Conservation (phyloP, 2,888 invertebrate species). For the Drosophila koepferae region DNA sequence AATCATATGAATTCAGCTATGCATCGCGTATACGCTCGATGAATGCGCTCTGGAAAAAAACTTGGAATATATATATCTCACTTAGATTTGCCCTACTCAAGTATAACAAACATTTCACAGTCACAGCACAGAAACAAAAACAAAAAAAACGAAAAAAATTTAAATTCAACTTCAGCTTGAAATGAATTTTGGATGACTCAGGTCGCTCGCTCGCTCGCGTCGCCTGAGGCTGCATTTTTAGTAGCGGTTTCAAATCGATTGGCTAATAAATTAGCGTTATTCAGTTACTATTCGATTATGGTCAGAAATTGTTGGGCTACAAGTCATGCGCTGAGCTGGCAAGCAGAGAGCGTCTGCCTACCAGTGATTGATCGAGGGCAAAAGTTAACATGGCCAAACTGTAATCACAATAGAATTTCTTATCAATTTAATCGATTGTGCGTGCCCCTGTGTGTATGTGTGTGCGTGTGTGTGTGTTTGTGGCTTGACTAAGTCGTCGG, state of each 20-base stretch:
- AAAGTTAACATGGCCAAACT: neutral
- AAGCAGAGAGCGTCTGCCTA: slow-evolving; percentile 17
- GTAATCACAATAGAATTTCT: neutral
- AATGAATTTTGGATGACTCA: slow-evolving; percentile 64
- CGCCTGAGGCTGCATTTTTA: slow-evolving; percentile 45
- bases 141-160: neutral
- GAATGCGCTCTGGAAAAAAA: neutral
- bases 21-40: slow-evolving; percentile 53
- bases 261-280: slow-evolving; percentile 77
- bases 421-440: neutral
- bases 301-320: slow-evolving; percentile 33
- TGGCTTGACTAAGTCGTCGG: too few species aligned
- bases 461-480: neutral
- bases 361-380: neutral
- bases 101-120: neutral
- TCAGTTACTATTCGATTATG: slow-evolving; percentile 55
- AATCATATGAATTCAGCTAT: neutral
- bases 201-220: slow-evolving; percentile 2
- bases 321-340: slow-evolving; percentile 69
- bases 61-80: neutral
- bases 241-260: slow-evolving; percentile 78
- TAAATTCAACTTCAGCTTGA: slow-evolving; percentile 18
- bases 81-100: neutral
- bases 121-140: neutral
- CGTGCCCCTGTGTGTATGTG: neutral